Percentiles rank a stretch among this genome's conserved stretches.
phyloP scores from a whole-genome alignment of 2,113 vertebrate species.

The Syrrhaptes paradoxus region DNA sequence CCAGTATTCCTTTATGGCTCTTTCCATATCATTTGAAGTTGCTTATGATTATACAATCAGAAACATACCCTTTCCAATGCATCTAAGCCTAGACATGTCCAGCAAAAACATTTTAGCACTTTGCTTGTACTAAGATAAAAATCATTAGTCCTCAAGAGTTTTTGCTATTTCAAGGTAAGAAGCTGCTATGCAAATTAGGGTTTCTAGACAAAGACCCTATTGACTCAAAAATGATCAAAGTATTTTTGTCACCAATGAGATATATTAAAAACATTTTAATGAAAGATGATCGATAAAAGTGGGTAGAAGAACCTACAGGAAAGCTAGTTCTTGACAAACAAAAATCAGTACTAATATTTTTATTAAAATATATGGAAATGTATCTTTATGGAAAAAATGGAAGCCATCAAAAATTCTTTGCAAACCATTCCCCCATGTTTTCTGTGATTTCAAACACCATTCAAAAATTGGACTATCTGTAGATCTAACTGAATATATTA shows the following conservation, averaged over 20 bases:
- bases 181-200: background rate
- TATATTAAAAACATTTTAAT: background rate
- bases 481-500: background rate
- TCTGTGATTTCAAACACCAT: background rate
- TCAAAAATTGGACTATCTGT: background rate
- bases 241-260: background rate
- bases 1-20: background rate
- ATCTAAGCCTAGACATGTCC: background rate
- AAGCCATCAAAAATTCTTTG: background rate
- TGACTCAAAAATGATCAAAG: background rate
- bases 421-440: background rate
- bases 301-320: background rate
- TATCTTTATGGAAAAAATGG: background rate
- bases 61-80: background rate
- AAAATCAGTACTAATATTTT: background rate
- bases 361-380: background rate
- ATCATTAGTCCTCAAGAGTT: background rate
- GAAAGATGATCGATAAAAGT: background rate
- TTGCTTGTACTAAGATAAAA: background rate
- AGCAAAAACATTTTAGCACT: background rate
- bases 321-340: background rate
- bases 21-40: background rate
- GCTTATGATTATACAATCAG: background rate
- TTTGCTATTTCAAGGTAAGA: background rate
- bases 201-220: background rate